phyloP scores from a whole-genome alignment of 2,888 invertebrate species.

The Podabrus alpinus region DNA sequence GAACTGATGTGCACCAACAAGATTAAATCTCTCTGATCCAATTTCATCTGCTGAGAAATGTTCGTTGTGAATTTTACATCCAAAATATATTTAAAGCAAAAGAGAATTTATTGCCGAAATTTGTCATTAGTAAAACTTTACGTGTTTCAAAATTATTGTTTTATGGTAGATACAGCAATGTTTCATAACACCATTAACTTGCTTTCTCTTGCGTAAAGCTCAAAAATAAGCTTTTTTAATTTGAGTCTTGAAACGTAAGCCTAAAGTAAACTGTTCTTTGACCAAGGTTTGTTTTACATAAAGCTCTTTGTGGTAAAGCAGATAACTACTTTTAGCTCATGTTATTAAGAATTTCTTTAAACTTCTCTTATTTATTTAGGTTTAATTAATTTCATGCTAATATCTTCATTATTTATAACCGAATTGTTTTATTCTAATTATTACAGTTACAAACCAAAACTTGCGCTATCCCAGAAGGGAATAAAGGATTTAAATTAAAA shows the following conservation, averaged over 20 bases:
- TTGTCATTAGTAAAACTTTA: slow-evolving; percentile 11
- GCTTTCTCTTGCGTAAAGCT: neutral
- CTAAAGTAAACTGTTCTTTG: neutral
- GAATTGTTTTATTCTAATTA: neutral
- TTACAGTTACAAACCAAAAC: neutral
- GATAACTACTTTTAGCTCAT: neutral
- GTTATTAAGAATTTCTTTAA: neutral
- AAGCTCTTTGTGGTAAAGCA: neutral
- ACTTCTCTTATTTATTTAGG: neutral
- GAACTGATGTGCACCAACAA: slow-evolving; percentile 26
- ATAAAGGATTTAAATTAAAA: too few species aligned
- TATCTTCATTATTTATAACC: neutral
- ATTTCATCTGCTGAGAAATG: slow-evolving; percentile 28
- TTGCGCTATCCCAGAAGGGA: too few species aligned
- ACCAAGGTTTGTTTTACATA: neutral
- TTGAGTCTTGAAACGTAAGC: neutral
- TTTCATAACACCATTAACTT: neutral
- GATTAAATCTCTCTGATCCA: slow-evolving; percentile 28
- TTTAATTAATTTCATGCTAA: neutral
- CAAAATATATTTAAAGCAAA: slow-evolving; percentile 9
- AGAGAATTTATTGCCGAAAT: slow-evolving; percentile 14
- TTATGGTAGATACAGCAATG: neutral
- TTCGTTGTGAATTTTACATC: slow-evolving; percentile 12
- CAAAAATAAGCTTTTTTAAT: neutral
- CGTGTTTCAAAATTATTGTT: neutral